Evolutionary conservation across 1,140 invertebrate species (phyloP).

Genomic region (Orchestia grillus): DNA sequence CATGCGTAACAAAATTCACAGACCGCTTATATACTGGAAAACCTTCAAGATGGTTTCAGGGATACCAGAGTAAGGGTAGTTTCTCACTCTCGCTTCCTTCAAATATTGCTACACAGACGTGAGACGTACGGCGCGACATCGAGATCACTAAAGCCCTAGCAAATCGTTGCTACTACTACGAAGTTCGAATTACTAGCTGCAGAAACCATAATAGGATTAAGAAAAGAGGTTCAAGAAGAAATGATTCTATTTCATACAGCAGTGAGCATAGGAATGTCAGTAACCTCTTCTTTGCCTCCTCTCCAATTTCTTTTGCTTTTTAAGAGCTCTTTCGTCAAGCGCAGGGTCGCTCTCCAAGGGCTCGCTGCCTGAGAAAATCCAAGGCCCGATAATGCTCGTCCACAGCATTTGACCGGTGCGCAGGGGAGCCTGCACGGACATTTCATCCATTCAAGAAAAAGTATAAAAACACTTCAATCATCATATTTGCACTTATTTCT

Average conservation of each 20-base stretch:
- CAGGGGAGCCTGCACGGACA: background rate
- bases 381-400: constrained; percentile 15
- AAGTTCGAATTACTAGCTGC: background rate
- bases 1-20: too few species aligned
- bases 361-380: constrained; percentile 44
- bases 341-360: background rate
- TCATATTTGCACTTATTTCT: too few species aligned
- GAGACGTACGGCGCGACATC: too few species aligned
- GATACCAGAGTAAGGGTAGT: too few species aligned
- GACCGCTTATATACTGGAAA: too few species aligned
- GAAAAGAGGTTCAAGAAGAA: background rate
- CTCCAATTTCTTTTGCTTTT: constrained; percentile 22
- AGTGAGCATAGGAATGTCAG: background rate
- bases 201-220: background rate
- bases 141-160: too few species aligned
- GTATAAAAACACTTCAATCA: background rate
- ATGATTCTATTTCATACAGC: background rate
- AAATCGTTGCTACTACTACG: too few species aligned
- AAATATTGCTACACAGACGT: too few species aligned
- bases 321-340: constrained; percentile 24
- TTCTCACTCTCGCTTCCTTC: too few species aligned
- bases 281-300: constrained; percentile 50
- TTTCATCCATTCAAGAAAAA: background rate
- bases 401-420: constrained; percentile 6
- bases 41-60: too few species aligned